Evolutionary conservation across 2,888 invertebrate genomes (phyloP).

Genomic region (Spilosoma lubricipeda): DNA sequence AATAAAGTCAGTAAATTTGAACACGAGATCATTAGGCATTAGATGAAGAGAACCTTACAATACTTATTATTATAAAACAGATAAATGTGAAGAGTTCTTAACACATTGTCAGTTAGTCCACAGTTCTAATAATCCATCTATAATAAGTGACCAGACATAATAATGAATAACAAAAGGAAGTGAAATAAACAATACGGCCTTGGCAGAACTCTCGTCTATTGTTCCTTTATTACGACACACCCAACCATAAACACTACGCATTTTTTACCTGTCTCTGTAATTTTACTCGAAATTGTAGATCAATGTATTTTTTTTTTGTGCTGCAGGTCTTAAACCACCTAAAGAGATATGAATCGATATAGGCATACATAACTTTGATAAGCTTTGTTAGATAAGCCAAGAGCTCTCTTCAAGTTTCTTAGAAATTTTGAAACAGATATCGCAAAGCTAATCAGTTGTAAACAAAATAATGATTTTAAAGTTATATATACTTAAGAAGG

Average conservation of each 20-base stretch:
- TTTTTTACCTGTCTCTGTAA: slow-evolving; percentile 2
- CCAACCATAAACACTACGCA: background rate
- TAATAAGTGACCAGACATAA: background rate
- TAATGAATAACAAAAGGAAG: slow-evolving; percentile 5
- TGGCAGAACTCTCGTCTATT: background rate
- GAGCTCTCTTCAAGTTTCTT: background rate
- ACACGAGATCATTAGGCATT: background rate
- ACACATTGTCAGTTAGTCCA: background rate
- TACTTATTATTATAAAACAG: no score
- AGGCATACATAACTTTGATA: background rate
- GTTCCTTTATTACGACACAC: background rate
- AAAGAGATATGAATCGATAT: background rate
- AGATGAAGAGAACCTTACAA: background rate
- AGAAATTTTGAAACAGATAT: background rate
- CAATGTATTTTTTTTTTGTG: background rate
- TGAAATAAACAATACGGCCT: slow-evolving; percentile 3
- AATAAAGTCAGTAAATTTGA: background rate
- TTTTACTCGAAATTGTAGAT: background rate
- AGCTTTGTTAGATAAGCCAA: background rate
- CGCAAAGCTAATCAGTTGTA: background rate
- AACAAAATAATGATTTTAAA: background rate
- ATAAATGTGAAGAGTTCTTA: no score
- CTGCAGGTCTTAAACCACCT: background rate
- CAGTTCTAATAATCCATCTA: background rate
- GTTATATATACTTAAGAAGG: background rate